Evolutionary conservation across 2,888 invertebrate species (phyloP).

Genomic region (Callinectes sapidus): DNA sequence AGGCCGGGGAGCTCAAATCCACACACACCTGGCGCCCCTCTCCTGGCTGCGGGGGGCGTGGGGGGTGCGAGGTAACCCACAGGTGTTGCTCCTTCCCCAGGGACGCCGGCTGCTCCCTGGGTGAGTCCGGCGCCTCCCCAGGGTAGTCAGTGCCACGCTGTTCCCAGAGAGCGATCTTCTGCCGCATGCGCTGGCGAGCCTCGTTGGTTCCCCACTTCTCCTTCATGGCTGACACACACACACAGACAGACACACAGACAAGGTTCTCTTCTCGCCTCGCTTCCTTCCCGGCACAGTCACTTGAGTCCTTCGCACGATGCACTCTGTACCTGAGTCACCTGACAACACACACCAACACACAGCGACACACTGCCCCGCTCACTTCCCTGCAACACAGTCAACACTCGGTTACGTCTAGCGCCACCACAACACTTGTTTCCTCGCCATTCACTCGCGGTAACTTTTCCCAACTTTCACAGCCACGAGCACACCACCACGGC

Average conservation of each 20-base stretch:
- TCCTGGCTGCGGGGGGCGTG: constrained; percentile 13
- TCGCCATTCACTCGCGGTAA: constrained; percentile 20
- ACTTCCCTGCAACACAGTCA: constrained; percentile 32
- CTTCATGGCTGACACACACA: constrained; percentile 49
- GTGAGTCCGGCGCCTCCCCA: constrained; percentile 1
- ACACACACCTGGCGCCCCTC: constrained; percentile 28
- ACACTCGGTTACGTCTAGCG: background rate
- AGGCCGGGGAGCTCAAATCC: background rate
- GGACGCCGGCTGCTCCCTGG: constrained; percentile 22
- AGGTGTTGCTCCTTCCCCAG: constrained; percentile 19
- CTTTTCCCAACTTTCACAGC: constrained; percentile 28
- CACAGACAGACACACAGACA: background rate
- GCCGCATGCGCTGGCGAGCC: constrained; percentile 54
- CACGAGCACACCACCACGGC: background rate
- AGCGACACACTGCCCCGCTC: background rate
- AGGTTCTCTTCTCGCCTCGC: background rate
- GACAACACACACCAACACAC: background rate
- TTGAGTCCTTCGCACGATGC: background rate
- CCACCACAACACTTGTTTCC: background rate
- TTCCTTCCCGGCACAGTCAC: background rate
- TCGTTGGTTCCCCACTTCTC: constrained; percentile 54
- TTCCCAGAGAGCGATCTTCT: constrained; percentile 69
- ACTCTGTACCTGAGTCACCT: background rate
- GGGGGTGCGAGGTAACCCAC: background rate
- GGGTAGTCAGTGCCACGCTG: constrained; percentile 41